Percentiles rank a stretch among this genome's conserved stretches.
Conservation (phyloP, 2,113 vertebrate genomes). For the Atlantisia rogersi region DNA sequence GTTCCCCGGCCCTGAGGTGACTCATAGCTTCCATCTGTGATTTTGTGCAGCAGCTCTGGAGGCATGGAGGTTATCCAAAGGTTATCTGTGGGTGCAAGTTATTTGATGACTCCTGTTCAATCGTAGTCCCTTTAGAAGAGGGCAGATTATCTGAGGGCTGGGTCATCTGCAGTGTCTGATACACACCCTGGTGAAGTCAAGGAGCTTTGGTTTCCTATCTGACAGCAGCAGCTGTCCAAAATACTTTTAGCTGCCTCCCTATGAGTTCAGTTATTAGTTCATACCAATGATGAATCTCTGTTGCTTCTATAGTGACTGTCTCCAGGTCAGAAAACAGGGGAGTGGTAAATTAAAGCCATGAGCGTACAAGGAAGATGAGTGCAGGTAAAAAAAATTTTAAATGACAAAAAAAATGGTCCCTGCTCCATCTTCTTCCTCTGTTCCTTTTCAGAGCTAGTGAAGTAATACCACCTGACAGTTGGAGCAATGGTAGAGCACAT, state of each 20-base stretch:
- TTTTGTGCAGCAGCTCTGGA: conserved; percentile 5
- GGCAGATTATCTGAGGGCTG: neutral
- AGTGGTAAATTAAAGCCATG: neutral
- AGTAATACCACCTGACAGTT: neutral
- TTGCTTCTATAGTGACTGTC: neutral
- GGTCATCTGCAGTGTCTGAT: neutral
- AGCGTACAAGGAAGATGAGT: neutral
- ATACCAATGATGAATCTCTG: neutral
- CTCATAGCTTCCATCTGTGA: neutral
- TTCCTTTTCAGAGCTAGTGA: neutral
- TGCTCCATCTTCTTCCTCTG: neutral
- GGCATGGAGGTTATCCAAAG: neutral
- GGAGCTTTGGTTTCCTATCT: neutral
- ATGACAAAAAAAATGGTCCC: neutral
- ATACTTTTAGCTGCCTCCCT: neutral
- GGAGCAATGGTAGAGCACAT: neutral
- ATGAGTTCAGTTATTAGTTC: neutral
- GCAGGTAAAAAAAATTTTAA: neutral
- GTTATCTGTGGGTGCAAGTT: neutral
- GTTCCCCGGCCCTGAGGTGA: neutral
- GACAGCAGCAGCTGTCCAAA: neutral
- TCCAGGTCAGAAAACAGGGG: accelerated
- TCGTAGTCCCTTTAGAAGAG: neutral
- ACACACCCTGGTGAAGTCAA: neutral
- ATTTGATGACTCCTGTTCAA: neutral